Base-by-base conservation (phyloP, 2,888 invertebrate genomes). In the Diarsia dahlii region DNA sequence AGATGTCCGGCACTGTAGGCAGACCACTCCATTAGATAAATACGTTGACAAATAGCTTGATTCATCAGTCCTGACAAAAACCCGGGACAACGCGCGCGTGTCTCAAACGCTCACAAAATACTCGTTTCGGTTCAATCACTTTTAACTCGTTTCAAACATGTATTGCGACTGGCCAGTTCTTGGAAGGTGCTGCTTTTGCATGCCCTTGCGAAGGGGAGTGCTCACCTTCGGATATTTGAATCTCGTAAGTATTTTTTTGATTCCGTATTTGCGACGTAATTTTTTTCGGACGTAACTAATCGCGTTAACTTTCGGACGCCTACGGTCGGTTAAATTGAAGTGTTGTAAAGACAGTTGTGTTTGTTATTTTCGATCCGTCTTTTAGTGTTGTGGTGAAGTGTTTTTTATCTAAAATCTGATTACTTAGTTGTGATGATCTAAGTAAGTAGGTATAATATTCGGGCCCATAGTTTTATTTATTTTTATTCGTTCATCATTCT, bases 121-220 rank as follows among this genome's bases (percentile, higher is more conserved):
- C 48, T 28, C 48, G 75, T 80, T 73, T 56, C 70, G 60, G 48
- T 77, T 45, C 46, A 62, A 63, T 46, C 48, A 60, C 0, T 46
- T 60, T 23, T n/a, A 48, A 71, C 65, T 50, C 45, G 20, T 52
- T 72, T 76, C 58, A 84, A 89, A 86, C 75, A 95, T 95, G 95
- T 95, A 94, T 85, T 95, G 95, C 86, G 95, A 95, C 45, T 91
- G 89, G 87, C 92, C 92, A 0, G 66, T 78, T 0, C 72, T 93
- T 4, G 90, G 89, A 48, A 82, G 95, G 72, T 96, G 95, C 81
- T 95, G 95, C 76, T 95, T 95, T 68, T 96, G 95, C 82, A 82
- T 96, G 89, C 95, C 95, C 0, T 76, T 96, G 6, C 84, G 95
- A 34, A 90, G 89, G 72, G 95, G 95, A 3, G 91, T 95, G 0